Percentiles rank a stretch among this genome's conserved stretches.
phyloP scores from a whole-genome alignment of 2,113 vertebrate genomes.

The Mesocricetus auratus region DNA sequence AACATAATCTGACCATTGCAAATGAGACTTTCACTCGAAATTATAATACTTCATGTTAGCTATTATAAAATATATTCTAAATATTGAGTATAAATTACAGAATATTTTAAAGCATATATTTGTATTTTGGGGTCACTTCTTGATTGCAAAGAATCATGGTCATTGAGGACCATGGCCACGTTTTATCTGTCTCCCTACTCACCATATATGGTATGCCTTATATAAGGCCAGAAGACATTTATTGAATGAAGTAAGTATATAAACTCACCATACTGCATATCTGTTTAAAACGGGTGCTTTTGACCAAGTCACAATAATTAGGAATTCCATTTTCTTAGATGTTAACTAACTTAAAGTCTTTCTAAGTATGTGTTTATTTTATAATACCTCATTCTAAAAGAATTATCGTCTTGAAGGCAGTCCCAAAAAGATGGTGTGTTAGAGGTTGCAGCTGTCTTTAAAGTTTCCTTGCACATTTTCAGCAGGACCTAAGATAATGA shows the following conservation, averaged over 20 bases:
- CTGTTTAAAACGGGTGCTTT: conserved; percentile 43
- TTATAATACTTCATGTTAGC: neutral
- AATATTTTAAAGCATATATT: conserved; percentile 17
- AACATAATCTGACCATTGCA: neutral
- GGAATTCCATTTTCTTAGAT: conserved; percentile 53
- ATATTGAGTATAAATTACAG: conserved; percentile 27
- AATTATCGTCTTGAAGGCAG: neutral
- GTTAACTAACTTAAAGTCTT: conserved; percentile 37
- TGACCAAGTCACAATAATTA: conserved; percentile 32
- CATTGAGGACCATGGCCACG: neutral
- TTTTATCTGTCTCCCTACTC: neutral
- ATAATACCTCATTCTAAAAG: neutral
- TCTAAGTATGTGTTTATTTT: conserved; percentile 8
- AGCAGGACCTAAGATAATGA: conserved; percentile 4
- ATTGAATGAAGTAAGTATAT: conserved; percentile 39
- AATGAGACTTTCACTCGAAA: conserved; percentile 58
- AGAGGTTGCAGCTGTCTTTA: neutral
- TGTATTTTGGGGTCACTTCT: neutral
- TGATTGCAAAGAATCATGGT: conserved; percentile 13
- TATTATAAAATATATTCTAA: conserved; percentile 18
- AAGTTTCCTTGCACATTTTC: neutral
- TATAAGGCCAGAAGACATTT: conserved; percentile 6
- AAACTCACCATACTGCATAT: neutral
- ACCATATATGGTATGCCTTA: neutral
- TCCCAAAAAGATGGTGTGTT: neutral